A percentile compares a stretch with the other conserved stretches of the same genome.
phyloP scores from a whole-genome alignment of 2,888 invertebrate species.

The Scaptomyza tumidula region DNA sequence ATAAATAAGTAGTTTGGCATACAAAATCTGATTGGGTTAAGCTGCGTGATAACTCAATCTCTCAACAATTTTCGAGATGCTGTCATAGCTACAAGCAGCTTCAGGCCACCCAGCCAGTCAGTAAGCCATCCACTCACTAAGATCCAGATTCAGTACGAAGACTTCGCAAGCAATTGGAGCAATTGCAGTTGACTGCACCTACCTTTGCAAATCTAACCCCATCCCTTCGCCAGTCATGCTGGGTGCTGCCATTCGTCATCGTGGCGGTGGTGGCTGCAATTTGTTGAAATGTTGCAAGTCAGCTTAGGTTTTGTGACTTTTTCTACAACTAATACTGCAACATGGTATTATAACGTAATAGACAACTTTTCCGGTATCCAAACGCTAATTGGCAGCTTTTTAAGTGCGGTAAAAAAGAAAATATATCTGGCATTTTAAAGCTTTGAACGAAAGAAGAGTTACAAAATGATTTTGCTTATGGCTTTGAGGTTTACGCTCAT shows the following conservation, averaged over 20 bases:
- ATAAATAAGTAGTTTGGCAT: slow-evolving; percentile 40
- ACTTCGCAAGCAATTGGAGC: slow-evolving; percentile 12
- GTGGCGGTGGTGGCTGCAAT: slow-evolving; percentile 51
- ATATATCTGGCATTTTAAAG: slow-evolving; percentile 55
- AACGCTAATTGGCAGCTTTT: slow-evolving; percentile 71
- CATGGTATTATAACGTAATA: slow-evolving; percentile 65
- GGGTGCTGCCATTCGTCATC: slow-evolving; percentile 53
- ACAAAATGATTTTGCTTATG: slow-evolving; percentile 15
- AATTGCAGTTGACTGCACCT: slow-evolving; percentile 9
- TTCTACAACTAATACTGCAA: slow-evolving; percentile 49
- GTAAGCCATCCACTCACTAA: slow-evolving; percentile 2
- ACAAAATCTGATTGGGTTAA: slow-evolving; percentile 54
- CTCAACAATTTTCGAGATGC: slow-evolving; percentile 38
- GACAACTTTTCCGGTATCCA: slow-evolving; percentile 54
- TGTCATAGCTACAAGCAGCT: slow-evolving; percentile 58
- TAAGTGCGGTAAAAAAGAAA: slow-evolving; percentile 14
- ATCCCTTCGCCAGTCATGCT: not conserved
- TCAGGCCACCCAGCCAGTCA: not conserved
- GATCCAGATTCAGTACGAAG: not conserved
- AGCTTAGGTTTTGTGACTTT: slow-evolving; percentile 55
- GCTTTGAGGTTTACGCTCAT: slow-evolving; percentile 42
- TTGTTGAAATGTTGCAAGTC: slow-evolving; percentile 79
- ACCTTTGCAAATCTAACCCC: not conserved
- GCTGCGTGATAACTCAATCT: slow-evolving; percentile 65
- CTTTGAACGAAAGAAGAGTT: not conserved